Evolutionary conservation across 2,888 invertebrate species (phyloP), one percentile per base, ranked within the genome.

Genomic region (Stenchaetothrips biformis): DNA sequence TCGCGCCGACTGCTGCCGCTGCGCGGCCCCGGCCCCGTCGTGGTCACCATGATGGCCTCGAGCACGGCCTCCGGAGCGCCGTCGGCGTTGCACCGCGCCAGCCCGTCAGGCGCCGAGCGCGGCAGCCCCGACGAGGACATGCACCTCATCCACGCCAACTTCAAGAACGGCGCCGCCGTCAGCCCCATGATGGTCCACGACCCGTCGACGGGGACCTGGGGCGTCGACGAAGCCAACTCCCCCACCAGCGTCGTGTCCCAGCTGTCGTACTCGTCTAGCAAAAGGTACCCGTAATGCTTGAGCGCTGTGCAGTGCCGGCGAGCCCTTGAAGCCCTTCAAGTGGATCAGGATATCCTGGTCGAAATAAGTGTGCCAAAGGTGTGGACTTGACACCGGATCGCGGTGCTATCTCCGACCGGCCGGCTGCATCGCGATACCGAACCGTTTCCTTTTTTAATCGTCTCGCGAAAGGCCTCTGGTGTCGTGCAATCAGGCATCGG

Each of bases 131-230:
- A 74, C 21, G 67, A 74, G 67, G 25, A 25, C 21, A 11, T 74
- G 67, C 67, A 21, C 25, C 67, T 74, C 67, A 21, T 74, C 67
- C 25, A 21, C 8, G 67, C 67, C 21, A 25, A 11, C 67, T 11
- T 74, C 67, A 74, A 74, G 67, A 74, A 74, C 67, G 67, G 67
- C n/a, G 67, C 21, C 67, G n/a, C 21, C 67, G 25, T 8, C 37
- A 37, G 37, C 37, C 37, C 37, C 37, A 37, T 37, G 3, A 1
- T 9, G 53, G 53, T 16, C 53, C 53, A 53, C 11, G 67, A 11
- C 21, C 11, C 67, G 21, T 74, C 21, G 67, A 11, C 67, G 9
- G 25, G 7, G 37, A 37, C 37, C 37, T 37, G 37, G 25, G 67
- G 21, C n/a, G n/a, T 21, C 25, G 67, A 21, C 67, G 25, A 21